Conservation (phyloP, 2,888 invertebrate genomes). For the Selenia dentaria region DNA sequence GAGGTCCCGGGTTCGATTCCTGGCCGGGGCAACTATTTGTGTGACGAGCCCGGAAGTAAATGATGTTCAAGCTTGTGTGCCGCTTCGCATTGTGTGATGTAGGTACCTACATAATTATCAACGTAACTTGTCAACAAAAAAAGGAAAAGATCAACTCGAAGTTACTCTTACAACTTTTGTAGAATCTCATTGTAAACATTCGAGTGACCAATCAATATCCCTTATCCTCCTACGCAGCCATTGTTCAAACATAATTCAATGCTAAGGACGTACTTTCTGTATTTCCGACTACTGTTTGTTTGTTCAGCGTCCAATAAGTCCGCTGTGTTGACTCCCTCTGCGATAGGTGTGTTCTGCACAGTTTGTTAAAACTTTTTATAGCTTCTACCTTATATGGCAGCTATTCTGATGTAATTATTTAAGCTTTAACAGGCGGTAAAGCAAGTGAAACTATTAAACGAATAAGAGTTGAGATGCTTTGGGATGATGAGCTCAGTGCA, state of each 20-base stretch:
- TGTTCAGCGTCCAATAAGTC: conserved; percentile 40
- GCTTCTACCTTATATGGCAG: conserved; percentile 2
- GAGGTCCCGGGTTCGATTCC: no score
- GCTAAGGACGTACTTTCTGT: conserved; percentile 16
- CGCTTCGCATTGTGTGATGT: no score
- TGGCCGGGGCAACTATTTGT: no score
- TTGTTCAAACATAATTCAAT: conserved; percentile 30
- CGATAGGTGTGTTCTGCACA: conserved; percentile 30
- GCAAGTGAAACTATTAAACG: no score
- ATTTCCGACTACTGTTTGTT: conserved; percentile 25
- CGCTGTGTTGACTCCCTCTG: conserved; percentile 36
- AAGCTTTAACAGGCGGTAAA: no score
- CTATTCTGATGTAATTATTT: no score
- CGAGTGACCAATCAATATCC: conserved; percentile 13
- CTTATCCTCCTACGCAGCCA: conserved; percentile 13
- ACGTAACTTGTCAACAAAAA: no score
- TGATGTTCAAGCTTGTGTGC: no score
- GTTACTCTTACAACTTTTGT: neutral
- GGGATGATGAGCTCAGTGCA: no score
- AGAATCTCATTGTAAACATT: conserved; percentile 4
- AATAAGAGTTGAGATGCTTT: no score
- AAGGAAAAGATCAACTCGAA: neutral
- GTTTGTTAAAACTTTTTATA: conserved; percentile 26
- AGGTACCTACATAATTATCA: no score
- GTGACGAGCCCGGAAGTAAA: no score